Evolutionary conservation across 2,888 invertebrate species (phyloP), one percentile per base, ranked within the genome.

Genomic region (Emmelina monodactyla): DNA sequence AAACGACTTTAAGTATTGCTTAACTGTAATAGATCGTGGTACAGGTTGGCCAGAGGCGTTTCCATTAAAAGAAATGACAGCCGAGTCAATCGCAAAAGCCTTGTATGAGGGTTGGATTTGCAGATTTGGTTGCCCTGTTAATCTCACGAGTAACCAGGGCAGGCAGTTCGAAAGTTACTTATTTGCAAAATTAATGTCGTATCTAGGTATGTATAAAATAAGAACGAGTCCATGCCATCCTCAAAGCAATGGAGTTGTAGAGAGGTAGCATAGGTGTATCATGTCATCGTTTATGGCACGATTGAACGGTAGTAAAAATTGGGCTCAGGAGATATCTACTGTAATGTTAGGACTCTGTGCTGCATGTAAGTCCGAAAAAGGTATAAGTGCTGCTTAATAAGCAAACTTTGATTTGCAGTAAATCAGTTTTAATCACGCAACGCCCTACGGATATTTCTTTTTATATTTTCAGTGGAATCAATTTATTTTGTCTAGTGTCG

Each of bases 271-370:
- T 30, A 19, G 46, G 10, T 35, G 39, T 7, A 16, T 50, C 11
- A 50, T 48, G 33, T 37, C 38, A n/a, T 41, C 45, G 2, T 15
- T 47, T 3, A 43, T 29, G 19, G 42, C 45, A 7, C 32, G 42
- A 7, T n/a, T 37, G 33, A 19, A 22, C 16, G 7, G 28, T 4
- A 32, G 19, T 10, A 11, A 34, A 4, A 11, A 4, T 2, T 45
- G 59, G 40, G 36, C 28, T 22, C 40, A 35, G 28, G 43, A 36
- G 28, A 38, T 62, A 16, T 55, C 55, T 0, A 37, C 43, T 10
- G 44, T 55, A 4, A 31, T 62, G 6, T 37, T 61, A 14, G 56
- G 56, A 1, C 32, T 59, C 14, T 39, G 57, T 12, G 39, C 50
- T 5, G 40, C 47, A 7, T 29, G 39, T 12, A 43, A 44, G 16